A percentile compares a stretch with the other conserved stretches of the same genome.
These are phyloP conservation scores for Tenthredo amoena DNA, from an alignment of 2,888 invertebrate species.

Conservation along the genomic window DNA sequence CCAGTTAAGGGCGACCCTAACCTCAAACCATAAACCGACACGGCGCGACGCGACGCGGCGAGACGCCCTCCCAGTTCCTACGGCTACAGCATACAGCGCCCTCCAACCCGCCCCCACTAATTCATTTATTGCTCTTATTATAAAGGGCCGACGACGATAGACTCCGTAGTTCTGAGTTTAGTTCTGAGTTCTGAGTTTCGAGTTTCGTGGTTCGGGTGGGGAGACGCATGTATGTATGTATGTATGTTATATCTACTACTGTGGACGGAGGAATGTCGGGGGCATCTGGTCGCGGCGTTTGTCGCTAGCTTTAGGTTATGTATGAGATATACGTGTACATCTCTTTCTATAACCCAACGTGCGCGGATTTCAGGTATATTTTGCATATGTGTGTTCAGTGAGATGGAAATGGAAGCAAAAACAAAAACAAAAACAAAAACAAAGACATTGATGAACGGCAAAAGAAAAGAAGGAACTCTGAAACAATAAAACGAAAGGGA, in stretches of 20 bases:
- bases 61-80: slow-evolving; percentile 28
- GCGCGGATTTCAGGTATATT: neutral
- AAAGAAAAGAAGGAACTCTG: neutral
- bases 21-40: slow-evolving; percentile 53
- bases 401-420: too few relatives aligned
- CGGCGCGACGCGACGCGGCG: slow-evolving; percentile 58
- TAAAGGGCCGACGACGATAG: slow-evolving; percentile 56
- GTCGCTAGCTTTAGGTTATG: neutral
- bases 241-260: neutral
- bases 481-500: neutral
- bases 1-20: slow-evolving; percentile 67
- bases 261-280: slow-evolving; percentile 32
- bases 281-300: slow-evolving; percentile 39
- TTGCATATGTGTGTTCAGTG: neutral
- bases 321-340: neutral
- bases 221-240: too few relatives aligned
- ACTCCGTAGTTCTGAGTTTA: slow-evolving; percentile 1
- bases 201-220: neutral
- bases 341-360: neutral
- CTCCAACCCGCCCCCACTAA: slow-evolving; percentile 56
- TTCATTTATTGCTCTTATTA: slow-evolving; percentile 66
- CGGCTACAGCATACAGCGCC: slow-evolving; percentile 14
- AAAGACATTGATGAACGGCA: neutral
- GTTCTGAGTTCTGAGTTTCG: slow-evolving; percentile 10
- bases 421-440: neutral